These are phyloP conservation scores for Tragelaphus scriptus DNA, from an alignment of 2,113 vertebrate genomes.

Conservation along the genomic window DNA sequence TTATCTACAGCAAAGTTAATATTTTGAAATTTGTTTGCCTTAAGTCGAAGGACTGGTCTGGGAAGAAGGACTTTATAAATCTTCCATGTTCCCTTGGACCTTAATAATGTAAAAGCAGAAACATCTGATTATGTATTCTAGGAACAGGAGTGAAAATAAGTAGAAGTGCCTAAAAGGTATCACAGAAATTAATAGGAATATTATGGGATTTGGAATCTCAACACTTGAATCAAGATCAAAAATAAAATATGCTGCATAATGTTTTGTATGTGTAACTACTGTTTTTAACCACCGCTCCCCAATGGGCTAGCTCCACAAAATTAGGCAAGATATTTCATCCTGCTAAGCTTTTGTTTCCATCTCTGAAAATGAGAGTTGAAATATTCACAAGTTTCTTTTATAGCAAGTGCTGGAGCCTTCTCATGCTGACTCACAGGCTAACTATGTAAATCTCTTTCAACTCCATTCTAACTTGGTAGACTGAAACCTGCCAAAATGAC, in stretches of 20 bases:
- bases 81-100: background rate
- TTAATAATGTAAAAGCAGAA: background rate
- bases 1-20: background rate
- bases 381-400: background rate
- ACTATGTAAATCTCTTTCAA: background rate
- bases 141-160: background rate
- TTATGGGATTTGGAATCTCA: background rate
- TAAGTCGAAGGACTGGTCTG: background rate
- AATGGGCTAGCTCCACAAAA: background rate
- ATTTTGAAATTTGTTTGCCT: background rate
- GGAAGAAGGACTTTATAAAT: background rate
- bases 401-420: background rate
- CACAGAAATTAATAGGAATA: background rate
- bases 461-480: background rate
- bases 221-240: background rate
- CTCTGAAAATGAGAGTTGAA: background rate
- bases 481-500: background rate
- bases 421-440: background rate
- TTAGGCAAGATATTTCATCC: background rate
- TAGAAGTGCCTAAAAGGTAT: background rate
- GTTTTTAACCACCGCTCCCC: background rate
- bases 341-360: background rate
- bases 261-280: background rate
- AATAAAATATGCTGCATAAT: background rate
- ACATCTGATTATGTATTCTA: background rate